Conservation (phyloP, 2,888 invertebrate genomes). For the Epinotia bilunana region DNA sequence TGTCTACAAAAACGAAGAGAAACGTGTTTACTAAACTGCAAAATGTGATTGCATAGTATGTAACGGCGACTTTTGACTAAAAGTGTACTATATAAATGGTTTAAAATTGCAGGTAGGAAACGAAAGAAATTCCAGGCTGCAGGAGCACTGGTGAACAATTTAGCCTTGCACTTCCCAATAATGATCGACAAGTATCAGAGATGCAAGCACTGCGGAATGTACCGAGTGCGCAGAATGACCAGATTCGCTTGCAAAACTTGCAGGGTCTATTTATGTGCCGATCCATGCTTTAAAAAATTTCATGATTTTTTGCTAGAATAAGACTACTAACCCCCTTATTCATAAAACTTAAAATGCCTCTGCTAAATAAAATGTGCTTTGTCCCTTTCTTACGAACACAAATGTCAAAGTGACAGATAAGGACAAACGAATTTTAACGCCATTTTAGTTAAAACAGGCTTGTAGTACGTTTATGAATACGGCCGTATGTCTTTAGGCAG, state of each 20-base stretch:
- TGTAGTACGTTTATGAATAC: too few relatives aligned
- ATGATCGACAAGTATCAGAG: slow-evolving; percentile 10
- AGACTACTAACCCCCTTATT: too few relatives aligned
- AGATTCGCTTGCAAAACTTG: slow-evolving; percentile 1
- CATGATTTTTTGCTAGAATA: not conserved
- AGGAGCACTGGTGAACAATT: not conserved
- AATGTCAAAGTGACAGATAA: too few relatives aligned
- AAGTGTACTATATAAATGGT: not conserved
- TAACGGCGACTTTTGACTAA: not conserved
- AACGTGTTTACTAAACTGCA: not conserved
- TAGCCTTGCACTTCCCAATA: not conserved
- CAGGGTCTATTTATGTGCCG: slow-evolving; percentile 1
- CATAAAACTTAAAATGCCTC: too few relatives aligned
- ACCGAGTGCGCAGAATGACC: slow-evolving; percentile 4
- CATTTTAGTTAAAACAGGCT: too few relatives aligned
- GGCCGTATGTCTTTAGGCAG: too few relatives aligned
- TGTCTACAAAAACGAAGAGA: too few relatives aligned
- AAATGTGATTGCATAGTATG: not conserved
- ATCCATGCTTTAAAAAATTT: not conserved
- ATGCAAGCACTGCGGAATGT: not conserved
- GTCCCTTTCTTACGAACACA: too few relatives aligned
- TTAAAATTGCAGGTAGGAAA: slow-evolving; percentile 13
- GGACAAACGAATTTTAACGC: too few relatives aligned
- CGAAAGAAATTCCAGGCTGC: not conserved
- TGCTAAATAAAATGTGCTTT: too few relatives aligned